Percentiles rank a stretch among this genome's conserved stretches.
Conservation (phyloP, 2,113 vertebrate species). For the Gorsachius goisagi region DNA sequence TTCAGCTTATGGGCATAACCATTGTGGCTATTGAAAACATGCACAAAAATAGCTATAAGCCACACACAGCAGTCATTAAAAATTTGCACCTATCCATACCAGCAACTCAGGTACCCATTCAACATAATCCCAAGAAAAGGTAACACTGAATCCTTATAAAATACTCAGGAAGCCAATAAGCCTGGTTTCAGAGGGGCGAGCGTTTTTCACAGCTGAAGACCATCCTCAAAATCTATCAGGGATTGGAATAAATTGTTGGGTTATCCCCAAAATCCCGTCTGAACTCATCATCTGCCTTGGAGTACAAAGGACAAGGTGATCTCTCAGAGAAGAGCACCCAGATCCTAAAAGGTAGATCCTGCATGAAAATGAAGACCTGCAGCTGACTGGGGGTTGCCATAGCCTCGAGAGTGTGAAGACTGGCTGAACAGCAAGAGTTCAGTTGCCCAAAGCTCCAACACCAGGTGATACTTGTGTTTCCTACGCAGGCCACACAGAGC, state of each 20-base stretch:
- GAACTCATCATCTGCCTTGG: background rate
- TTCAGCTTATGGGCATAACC: background rate
- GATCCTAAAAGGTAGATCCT: background rate
- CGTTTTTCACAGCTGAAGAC: background rate
- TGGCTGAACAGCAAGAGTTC: background rate
- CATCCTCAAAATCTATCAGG: background rate
- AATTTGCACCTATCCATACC: background rate
- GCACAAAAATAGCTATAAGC: slow-evolving; percentile 14
- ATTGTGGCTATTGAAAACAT: slow-evolving; percentile 8
- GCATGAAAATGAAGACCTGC: background rate
- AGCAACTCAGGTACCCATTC: background rate
- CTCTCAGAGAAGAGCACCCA: background rate
- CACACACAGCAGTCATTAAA: background rate
- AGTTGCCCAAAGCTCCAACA: background rate
- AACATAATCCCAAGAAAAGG: background rate
- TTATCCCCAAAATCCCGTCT: background rate
- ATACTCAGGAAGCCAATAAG: background rate
- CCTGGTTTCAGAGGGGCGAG: background rate
- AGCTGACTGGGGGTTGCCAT: background rate
- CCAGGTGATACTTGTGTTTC: background rate
- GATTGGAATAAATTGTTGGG: background rate
- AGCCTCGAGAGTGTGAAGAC: background rate
- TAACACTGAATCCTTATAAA: background rate
- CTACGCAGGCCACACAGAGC: background rate
- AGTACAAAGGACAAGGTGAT: background rate